Evolutionary conservation across 2,797 vertebrate genomes (phyloP), one percentile per base, ranked within the genome.

Genomic region (Microctenopoma stevenorrisi): DNA sequence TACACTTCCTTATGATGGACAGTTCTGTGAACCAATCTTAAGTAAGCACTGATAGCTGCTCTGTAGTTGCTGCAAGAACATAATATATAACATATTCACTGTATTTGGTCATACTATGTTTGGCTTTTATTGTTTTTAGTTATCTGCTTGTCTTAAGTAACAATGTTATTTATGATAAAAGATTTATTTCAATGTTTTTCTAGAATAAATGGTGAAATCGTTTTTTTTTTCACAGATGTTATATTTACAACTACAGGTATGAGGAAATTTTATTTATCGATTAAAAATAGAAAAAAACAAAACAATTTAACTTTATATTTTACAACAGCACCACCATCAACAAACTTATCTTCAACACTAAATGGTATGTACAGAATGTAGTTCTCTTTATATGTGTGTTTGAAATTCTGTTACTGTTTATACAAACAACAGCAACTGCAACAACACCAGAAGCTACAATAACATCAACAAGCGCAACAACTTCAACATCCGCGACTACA

Each of bases 1-100:
- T 52, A 72, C 48, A 47, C 59, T 73, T 73, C 88, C 88, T 15
- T 4, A 60, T 37, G 33, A 64, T 2, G 69, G 70, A 54, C 5
- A 64, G 38, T 74, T 65, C 49, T 87, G 85, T 68, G 11, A 76
- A 38, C 65, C 87, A 54, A 28, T 67, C 53, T 56, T 70, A 64
- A 37, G 87, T 87, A 62, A 79, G 70, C 14, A 25, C 37, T 8
- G 15, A 38, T 38, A 30, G 5, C 4, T 12, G 10, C 37, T 12
- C 37, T 38, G 15, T 6, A 16, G 15, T 11, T 38, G 15, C 2
- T 7, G 15, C 15, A 44, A 44, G 42, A 5, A 44, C 5, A 7
- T 6, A 33, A 33, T 30, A 6, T 30, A 30, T 30, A 43, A 22
- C 22, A 43, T 43, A 4, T 43, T 14, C 13, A 43, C 42, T 15